Evolutionary conservation across 2,888 invertebrate species (phyloP).

Genomic region (Agrotis segetum): DNA sequence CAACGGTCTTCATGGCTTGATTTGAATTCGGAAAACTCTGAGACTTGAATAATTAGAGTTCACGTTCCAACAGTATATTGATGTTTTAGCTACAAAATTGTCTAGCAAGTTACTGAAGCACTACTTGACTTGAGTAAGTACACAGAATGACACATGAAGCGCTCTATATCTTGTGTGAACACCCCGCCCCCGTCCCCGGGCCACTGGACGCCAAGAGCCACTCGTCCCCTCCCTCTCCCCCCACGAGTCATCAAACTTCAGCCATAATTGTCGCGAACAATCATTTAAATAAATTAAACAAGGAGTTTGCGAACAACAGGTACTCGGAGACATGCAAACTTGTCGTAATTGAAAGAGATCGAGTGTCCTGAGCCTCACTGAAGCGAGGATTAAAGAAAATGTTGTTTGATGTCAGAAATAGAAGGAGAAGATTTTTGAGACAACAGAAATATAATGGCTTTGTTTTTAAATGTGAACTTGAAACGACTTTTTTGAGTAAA

Average conservation of each 20-base stretch:
- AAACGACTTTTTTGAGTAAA: too few species aligned
- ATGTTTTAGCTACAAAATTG: too few species aligned
- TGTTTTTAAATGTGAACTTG: too few species aligned
- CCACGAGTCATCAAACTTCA: slow-evolving; percentile 54
- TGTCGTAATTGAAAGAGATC: slow-evolving; percentile 33
- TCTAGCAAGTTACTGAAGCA: too few species aligned
- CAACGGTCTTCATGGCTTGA: too few species aligned
- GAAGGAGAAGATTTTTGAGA: not conserved
- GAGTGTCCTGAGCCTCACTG: not conserved
- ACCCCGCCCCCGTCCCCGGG: not conserved
- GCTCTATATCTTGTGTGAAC: slow-evolving; percentile 2
- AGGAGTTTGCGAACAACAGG: slow-evolving; percentile 46
- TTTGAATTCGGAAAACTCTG: too few species aligned
- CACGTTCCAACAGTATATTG: too few species aligned
- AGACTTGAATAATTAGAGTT: too few species aligned
- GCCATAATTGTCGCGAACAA: slow-evolving; percentile 60
- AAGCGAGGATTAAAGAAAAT: not conserved
- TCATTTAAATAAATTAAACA: slow-evolving; percentile 64
- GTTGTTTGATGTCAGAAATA: slow-evolving; percentile 1
- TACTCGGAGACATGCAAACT: slow-evolving; percentile 21
- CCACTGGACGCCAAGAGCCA: slow-evolving; percentile 19
- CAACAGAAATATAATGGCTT: too few species aligned
- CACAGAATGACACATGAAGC: not conserved
- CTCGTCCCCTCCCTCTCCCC: slow-evolving; percentile 40
- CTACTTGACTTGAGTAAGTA: not conserved